Evolutionary conservation across 2,888 invertebrate genomes (phyloP).

Genomic region (Pimpla rufipes): DNA sequence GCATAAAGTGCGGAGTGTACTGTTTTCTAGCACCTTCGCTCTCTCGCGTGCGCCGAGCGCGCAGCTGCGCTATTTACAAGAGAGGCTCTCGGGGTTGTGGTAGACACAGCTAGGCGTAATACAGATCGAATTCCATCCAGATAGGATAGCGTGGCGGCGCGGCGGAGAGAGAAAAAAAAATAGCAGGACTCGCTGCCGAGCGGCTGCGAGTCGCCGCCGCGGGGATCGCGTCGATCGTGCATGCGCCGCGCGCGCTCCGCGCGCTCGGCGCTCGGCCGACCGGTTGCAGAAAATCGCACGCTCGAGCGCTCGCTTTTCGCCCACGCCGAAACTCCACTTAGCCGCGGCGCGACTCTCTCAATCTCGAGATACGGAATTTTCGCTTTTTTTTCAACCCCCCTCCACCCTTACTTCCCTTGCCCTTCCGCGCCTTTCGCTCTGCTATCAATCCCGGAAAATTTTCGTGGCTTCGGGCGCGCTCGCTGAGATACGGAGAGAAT

Average conservation of each 20-base stretch:
- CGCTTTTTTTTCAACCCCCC: neutral
- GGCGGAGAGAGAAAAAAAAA: conserved; percentile 22
- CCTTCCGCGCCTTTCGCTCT: conserved; percentile 20
- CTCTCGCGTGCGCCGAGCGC: conserved; percentile 6
- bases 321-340: conserved; percentile 68
- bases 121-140: conserved; percentile 56
- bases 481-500: neutral
- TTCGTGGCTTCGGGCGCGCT: conserved; percentile 29
- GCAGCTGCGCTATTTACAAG: conserved; percentile 29
- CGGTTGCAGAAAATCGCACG: conserved; percentile 63
- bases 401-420: conserved; percentile 9
- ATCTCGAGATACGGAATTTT: conserved; percentile 57
- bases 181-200: conserved; percentile 25
- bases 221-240: conserved; percentile 55
- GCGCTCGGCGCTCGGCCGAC: conserved; percentile 59
- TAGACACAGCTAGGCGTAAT: conserved; percentile 25
- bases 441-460: conserved; percentile 63
- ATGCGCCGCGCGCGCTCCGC: conserved; percentile 1
- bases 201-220: conserved; percentile 12
- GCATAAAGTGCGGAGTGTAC: neutral
- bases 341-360: conserved; percentile 55
- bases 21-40: conserved; percentile 3
- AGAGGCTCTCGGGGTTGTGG: neutral
- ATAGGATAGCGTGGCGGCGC: conserved; percentile 38
- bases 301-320: conserved; percentile 62